These are phyloP conservation scores for Parascotia fuliginaria DNA, from an alignment of 2,888 invertebrate genomes.

Conservation along the genomic window DNA sequence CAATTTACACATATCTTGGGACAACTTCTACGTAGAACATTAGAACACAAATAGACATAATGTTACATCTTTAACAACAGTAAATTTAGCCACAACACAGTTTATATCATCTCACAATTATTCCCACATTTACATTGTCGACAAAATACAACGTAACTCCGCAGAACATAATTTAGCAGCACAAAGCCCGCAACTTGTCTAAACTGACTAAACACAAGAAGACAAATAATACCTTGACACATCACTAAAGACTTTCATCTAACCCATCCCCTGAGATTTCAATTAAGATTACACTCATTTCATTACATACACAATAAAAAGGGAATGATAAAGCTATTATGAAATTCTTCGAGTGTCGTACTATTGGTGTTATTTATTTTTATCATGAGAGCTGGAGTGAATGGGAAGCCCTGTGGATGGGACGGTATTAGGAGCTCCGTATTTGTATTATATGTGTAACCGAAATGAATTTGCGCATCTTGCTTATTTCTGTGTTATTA, in stretches of 20 bases:
- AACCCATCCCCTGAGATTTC: constrained; percentile 24
- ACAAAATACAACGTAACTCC: neutral
- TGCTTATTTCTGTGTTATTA: neutral
- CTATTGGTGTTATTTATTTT: constrained; percentile 37
- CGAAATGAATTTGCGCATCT: constrained; percentile 30
- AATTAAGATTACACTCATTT: constrained; percentile 37
- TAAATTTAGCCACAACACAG: neutral
- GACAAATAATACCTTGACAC: constrained; percentile 1
- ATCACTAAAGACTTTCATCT: constrained; percentile 1
- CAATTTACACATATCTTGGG: too few relatives aligned
- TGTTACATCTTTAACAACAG: too few relatives aligned
- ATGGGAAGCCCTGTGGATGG: constrained; percentile 38
- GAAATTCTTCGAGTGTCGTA: constrained; percentile 28
- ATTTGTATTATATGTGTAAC: constrained; percentile 27
- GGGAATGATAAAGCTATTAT: constrained; percentile 39
- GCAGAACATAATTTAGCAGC: neutral
- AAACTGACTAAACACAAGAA: neutral
- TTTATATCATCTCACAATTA: neutral
- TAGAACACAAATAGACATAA: too few relatives aligned
- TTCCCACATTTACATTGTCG: neutral
- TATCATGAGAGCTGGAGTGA: constrained; percentile 24
- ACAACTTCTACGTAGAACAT: too few relatives aligned
- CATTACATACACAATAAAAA: constrained; percentile 40
- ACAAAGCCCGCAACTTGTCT: neutral
- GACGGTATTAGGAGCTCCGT: constrained; percentile 26